phyloP scores from a whole-genome alignment of 2,888 invertebrate species.

The Ischnura elegans region DNA sequence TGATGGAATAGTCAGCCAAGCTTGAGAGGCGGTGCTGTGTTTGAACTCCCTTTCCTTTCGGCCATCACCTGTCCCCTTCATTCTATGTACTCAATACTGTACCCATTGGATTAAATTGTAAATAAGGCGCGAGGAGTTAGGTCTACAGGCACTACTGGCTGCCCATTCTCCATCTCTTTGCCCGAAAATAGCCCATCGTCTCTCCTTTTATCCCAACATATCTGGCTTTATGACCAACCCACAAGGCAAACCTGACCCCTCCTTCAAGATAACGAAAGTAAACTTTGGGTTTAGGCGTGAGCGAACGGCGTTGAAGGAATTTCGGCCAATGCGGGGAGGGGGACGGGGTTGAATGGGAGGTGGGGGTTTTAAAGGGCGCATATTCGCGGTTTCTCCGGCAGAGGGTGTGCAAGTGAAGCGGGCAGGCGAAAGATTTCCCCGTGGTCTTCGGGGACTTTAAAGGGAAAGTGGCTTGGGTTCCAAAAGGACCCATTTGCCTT shows the following conservation, averaged over 20 bases:
- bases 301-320: neutral
- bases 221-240: neutral
- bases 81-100: too few relatives aligned
- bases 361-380: neutral
- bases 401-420: neutral
- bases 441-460: neutral
- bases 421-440: neutral
- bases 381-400: neutral
- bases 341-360: neutral
- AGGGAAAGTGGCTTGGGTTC: too few relatives aligned
- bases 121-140: too few relatives aligned
- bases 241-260: neutral
- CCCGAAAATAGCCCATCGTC: too few relatives aligned
- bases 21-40: too few relatives aligned
- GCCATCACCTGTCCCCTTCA: too few relatives aligned
- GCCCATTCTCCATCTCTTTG: too few relatives aligned
- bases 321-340: neutral
- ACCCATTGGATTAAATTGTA: too few relatives aligned
- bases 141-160: too few relatives aligned
- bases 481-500: too few relatives aligned
- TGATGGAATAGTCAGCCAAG: too few relatives aligned
- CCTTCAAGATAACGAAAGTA: neutral
- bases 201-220: neutral
- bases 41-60: too few relatives aligned
- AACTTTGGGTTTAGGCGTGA: neutral